Conservation (phyloP, 2,888 invertebrate species). For the Eledone cirrhosa region DNA sequence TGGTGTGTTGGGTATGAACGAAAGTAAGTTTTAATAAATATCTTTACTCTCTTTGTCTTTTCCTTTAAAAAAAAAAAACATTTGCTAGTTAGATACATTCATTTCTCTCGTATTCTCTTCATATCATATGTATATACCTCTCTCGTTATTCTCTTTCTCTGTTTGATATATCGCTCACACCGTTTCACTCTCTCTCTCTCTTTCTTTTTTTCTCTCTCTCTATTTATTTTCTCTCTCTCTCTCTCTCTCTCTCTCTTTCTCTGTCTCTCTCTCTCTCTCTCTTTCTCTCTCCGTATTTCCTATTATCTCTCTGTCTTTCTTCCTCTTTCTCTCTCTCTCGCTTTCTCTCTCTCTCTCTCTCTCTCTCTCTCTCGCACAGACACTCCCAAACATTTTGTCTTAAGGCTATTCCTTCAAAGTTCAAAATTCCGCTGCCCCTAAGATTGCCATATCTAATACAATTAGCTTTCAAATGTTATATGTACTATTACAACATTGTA, state of each 20-base stretch:
- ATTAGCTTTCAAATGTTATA: no score
- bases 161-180: neutral
- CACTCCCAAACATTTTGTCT: no score
- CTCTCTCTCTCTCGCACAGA: no score
- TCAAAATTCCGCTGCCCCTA: no score
- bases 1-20: slow-evolving; percentile 69
- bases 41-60: slow-evolving; percentile 21
- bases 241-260: slow-evolving; percentile 12
- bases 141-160: neutral
- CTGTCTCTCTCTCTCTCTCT: neutral
- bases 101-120: neutral
- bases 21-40: slow-evolving; percentile 61
- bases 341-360: no score
- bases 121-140: neutral
- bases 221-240: slow-evolving; percentile 10
- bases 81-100: neutral
- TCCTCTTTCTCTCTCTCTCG: no score
- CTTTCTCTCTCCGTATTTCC: neutral
- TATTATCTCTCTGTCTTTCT: neutral
- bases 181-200: slow-evolving; percentile 25
- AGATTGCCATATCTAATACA: no score
- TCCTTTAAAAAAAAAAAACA: neutral
- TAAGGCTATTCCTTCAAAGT: no score
- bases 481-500: no score
- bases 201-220: slow-evolving; percentile 25